Evolutionary conservation across 1,140 invertebrate genomes (phyloP), one percentile per base, ranked within the genome.

Genomic region (Drosophila bocqueti): DNA sequence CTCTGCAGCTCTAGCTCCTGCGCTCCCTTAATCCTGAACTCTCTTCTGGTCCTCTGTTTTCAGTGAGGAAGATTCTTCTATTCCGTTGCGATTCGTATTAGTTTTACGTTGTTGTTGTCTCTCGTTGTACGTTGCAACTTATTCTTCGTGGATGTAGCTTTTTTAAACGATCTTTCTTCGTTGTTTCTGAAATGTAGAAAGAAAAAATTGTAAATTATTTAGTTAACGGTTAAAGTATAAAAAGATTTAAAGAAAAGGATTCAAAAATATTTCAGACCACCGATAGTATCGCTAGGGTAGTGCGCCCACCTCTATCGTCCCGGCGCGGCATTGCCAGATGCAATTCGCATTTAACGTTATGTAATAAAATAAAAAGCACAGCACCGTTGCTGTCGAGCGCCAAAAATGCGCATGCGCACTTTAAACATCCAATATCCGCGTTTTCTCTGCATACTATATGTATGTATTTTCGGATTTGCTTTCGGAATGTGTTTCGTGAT

Each of bases 321-420:
- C 36, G 55, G 62, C 10, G 13, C 47, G 57, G 83, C 45, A 73
- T 86, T 86, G 83, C 83, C 83, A 85, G 46, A 43, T 43, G n/a
- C 16, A 34, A 71, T 13, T 78, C 43, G 7, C 13, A 67, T 43
- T 47, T 26, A 55, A 21, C 7, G 45, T 85, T 85, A 85, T 82
- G 79, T 86, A 85, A 84, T 62, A 26, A 42, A 65, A 42, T 46
- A 62, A 66, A 63, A 74, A 73, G 67, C 69, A 73, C 68, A 73
- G 67, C 31, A 18, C 46, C 34, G 52, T 40, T 73, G 38, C 46
- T 40, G 59, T 61, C 46, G 71, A 47, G 71, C 71, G 40, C 69
- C 76, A 81, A 84, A 61, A 62, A 45, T 61, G 46, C 73, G 82
- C 82, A 73, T 81, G 85, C 84, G 81, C 84, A 68, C 60, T 52